These are phyloP conservation scores for Netelia melanura DNA, from an alignment of 2,888 invertebrate genomes.

Conservation along the genomic window DNA sequence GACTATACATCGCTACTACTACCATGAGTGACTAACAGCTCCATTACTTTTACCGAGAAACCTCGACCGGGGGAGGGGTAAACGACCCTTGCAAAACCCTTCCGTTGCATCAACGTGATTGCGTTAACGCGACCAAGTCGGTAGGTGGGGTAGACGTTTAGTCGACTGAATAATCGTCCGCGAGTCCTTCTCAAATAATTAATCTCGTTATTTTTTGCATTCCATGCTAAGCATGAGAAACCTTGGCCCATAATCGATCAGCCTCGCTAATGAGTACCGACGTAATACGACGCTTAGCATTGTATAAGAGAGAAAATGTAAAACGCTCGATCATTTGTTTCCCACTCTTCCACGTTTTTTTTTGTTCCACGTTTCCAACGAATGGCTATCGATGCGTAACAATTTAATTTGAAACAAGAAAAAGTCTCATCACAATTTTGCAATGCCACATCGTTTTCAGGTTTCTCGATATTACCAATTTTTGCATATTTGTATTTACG, in stretches of 20 bases:
- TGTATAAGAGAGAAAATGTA: background rate
- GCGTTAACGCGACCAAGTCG: slow-evolving; percentile 4
- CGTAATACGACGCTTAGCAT: background rate
- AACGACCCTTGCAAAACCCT: background rate
- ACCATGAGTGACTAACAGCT: slow-evolving; percentile 58
- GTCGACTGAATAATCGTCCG: slow-evolving; percentile 34
- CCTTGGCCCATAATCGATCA: background rate
- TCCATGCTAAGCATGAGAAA: background rate
- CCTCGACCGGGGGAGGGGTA: slow-evolving; percentile 13
- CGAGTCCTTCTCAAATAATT: slow-evolving; percentile 25
- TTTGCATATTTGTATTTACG: background rate
- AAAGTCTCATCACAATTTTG: background rate
- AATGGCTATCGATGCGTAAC: background rate
- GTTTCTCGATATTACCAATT: background rate
- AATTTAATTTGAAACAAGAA: background rate
- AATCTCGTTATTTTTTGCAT: slow-evolving; percentile 8
- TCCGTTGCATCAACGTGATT: slow-evolving; percentile 38
- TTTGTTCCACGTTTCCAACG: background rate
- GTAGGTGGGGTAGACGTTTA: slow-evolving; percentile 7
- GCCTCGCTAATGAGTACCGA: background rate
- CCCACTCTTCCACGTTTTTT: background rate
- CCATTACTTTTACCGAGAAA: slow-evolving; percentile 56
- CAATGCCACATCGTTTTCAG: background rate
- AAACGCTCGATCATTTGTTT: background rate
- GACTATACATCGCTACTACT: slow-evolving; percentile 23